phyloP scores from a whole-genome alignment of 2,888 invertebrate species.

The Chelonus formosanus region DNA sequence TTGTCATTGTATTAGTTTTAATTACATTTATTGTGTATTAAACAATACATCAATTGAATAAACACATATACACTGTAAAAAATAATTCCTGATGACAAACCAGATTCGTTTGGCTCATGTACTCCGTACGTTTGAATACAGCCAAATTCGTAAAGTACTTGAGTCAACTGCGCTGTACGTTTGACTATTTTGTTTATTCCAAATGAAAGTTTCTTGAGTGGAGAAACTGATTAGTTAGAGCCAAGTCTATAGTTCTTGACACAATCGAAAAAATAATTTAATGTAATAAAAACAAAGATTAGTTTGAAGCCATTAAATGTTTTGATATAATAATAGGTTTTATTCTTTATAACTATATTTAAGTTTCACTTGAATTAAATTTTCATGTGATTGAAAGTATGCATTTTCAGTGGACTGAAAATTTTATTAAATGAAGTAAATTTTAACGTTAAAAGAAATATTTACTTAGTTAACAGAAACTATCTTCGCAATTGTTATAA shows the following conservation, averaged over 20 bases:
- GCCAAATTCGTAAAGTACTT: neutral
- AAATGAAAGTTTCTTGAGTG: neutral
- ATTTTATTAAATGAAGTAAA: too few species aligned
- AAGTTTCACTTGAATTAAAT: too few species aligned
- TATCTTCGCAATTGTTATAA: neutral
- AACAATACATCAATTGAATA: too few species aligned
- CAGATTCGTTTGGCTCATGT: neutral
- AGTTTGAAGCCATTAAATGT: neutral
- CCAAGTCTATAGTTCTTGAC: neutral
- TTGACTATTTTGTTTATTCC: neutral
- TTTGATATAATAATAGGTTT: too few species aligned
- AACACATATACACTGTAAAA: neutral
- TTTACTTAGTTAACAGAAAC: neutral
- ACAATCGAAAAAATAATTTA: neutral
- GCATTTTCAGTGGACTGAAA: too few species aligned
- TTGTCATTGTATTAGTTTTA: too few species aligned
- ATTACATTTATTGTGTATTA: too few species aligned
- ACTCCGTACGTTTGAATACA: neutral
- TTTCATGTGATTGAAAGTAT: too few species aligned
- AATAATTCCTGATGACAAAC: neutral
- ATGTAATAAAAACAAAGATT: neutral
- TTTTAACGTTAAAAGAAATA: slow-evolving; percentile 1
- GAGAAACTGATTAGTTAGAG: neutral
- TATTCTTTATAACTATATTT: too few species aligned
- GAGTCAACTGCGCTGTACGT: neutral